Percentiles rank a stretch among this genome's conserved stretches.
These are phyloP conservation scores for Thrips palmi DNA, from an alignment of 1,140 invertebrate genomes.

Conservation along the genomic window DNA sequence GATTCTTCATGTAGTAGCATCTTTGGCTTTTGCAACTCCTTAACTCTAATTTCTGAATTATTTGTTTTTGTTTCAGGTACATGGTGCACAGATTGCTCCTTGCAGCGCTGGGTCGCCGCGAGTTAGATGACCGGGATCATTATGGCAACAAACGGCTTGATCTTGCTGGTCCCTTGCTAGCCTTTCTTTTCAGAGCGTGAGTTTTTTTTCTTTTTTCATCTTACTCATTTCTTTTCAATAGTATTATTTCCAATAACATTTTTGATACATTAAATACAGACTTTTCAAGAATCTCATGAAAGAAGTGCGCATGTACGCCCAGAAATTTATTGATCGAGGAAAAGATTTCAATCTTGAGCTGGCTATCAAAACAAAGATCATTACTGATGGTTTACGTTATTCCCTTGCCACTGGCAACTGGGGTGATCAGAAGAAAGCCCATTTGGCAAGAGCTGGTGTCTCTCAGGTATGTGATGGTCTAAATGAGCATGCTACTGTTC, in stretches of 20 bases:
- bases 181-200: slow-evolving; percentile 82
- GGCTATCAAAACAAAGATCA: slow-evolving; percentile 93
- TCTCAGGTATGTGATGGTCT: slow-evolving; percentile 39
- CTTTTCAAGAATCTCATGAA: slow-evolving; percentile 87
- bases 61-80: slow-evolving; percentile 36
- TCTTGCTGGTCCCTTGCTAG: slow-evolving; percentile 86
- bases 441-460: slow-evolving; percentile 87
- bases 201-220: slow-evolving; percentile 8
- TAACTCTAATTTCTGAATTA: slow-evolving; percentile 5
- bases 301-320: slow-evolving; percentile 92
- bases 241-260: background rate
- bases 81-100: slow-evolving; percentile 94
- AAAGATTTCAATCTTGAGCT: slow-evolving; percentile 97
- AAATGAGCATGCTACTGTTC: background rate
- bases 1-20: background rate
- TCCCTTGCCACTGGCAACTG: slow-evolving; percentile 98
- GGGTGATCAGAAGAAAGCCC: slow-evolving; percentile 99
- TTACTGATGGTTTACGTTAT: slow-evolving; percentile 94
- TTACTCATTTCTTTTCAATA: background rate
- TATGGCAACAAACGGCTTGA: slow-evolving; percentile 97
- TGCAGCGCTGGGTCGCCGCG: slow-evolving; percentile 83
- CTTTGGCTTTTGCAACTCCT: background rate
- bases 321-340: slow-evolving; percentile 95
- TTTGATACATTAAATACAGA: slow-evolving; percentile 17
- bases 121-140: slow-evolving; percentile 97